These are phyloP conservation scores for Drosophila ironensis DNA, from an alignment of 1,140 invertebrate genomes.

Conservation along the genomic window DNA sequence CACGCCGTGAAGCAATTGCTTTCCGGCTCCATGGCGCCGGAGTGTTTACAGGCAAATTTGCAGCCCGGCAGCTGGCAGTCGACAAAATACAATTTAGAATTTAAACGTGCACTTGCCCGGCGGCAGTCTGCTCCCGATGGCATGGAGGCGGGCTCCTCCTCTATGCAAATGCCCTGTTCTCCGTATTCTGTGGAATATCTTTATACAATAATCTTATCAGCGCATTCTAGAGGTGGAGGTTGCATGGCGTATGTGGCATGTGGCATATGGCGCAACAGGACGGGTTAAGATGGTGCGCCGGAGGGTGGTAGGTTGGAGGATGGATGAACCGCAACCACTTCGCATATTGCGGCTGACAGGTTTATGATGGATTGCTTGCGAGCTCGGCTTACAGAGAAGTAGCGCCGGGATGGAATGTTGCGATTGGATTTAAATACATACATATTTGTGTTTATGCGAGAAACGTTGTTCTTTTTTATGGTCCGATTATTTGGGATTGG, in stretches of 20 bases:
- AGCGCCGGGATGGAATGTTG: conserved; percentile 3
- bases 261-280: conserved; percentile 37
- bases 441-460: conserved; percentile 25
- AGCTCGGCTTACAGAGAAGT: not conserved
- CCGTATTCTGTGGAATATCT: conserved; percentile 28
- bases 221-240: conserved; percentile 5
- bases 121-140: conserved; percentile 1
- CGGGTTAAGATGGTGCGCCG: conserved; percentile 2
- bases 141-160: not conserved
- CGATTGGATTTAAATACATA: conserved; percentile 25
- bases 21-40: conserved; percentile 38
- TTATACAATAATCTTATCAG: conserved; percentile 51
- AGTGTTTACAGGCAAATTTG: conserved; percentile 57
- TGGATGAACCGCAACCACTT: conserved; percentile 24
- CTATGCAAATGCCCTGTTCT: conserved; percentile 39
- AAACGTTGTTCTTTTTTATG: conserved; percentile 6
- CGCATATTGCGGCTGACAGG: conserved; percentile 37
- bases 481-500: conserved; percentile 5
- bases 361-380: conserved; percentile 30
- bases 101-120: conserved; percentile 45
- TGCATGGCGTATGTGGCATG: conserved; percentile 17
- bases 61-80: conserved; percentile 48
- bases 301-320: conserved; percentile 2
- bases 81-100: conserved; percentile 64
- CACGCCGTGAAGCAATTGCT: conserved; percentile 70